These are phyloP conservation scores for Disparrhopalites patrizii DNA, from an alignment of 2,888 invertebrate genomes.

Conservation along the genomic window DNA sequence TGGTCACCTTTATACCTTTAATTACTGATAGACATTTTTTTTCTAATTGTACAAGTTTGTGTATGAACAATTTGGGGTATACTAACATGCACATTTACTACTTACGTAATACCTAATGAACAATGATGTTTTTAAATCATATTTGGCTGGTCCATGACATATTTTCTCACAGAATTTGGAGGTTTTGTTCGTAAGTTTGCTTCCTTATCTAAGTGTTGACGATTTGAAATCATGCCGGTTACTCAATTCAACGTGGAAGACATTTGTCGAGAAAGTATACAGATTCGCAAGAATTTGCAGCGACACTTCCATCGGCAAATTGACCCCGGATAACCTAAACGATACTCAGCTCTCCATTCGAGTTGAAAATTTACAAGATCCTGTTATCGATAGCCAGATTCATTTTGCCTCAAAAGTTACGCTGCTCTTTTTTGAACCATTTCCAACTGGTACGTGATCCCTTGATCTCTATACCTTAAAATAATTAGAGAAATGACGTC, in stretches of 20 bases:
- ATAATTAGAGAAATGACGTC: no score
- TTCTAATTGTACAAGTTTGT: no score
- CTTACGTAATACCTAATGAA: neutral
- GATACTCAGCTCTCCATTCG: neutral
- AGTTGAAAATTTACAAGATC: neutral
- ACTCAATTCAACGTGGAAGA: slow-evolving; percentile 10
- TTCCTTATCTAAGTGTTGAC: neutral
- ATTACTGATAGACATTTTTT: no score
- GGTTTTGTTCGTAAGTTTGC: neutral
- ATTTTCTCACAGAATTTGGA: neutral
- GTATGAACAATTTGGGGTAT: no score
- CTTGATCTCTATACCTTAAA: no score
- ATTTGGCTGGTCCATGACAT: neutral
- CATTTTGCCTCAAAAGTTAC: neutral
- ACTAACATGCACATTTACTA: no score
- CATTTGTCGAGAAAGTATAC: neutral
- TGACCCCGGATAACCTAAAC: neutral
- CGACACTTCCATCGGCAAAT: neutral
- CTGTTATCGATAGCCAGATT: neutral
- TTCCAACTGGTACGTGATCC: no score
- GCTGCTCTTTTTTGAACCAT: neutral
- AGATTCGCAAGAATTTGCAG: neutral
- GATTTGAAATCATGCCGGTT: slow-evolving; percentile 9
- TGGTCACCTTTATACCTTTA: no score
- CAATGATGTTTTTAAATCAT: neutral